These are phyloP conservation scores for Cataglyphis albicans DNA, from an alignment of 2,888 invertebrate genomes.

Conservation along the genomic window DNA sequence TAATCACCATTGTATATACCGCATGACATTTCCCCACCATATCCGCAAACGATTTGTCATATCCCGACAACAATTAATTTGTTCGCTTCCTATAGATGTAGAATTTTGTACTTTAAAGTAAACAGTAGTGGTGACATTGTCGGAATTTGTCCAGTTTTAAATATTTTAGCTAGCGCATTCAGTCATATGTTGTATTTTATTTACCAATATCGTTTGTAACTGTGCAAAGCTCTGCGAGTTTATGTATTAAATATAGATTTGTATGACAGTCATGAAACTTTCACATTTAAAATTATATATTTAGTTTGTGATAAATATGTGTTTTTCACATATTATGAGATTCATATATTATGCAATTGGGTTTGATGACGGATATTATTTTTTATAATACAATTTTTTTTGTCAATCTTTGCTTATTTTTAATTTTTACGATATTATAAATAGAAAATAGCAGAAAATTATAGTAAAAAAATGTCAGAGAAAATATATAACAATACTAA, in stretches of 20 bases:
- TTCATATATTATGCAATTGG: no score
- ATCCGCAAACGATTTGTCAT: constrained; percentile 20
- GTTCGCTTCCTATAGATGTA: neutral
- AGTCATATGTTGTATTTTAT: neutral
- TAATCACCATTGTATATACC: neutral
- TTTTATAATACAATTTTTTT: neutral
- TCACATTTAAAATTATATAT: neutral
- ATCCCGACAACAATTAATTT: constrained; percentile 10
- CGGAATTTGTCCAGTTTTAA: neutral
- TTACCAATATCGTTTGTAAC: neutral
- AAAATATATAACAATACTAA: neutral
- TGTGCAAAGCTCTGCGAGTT: neutral
- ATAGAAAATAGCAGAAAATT: neutral
- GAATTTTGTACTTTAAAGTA: neutral
- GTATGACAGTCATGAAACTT: neutral
- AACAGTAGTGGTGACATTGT: neutral
- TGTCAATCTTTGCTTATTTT: no score
- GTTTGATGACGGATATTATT: constrained; percentile 5
- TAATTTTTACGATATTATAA: neutral
- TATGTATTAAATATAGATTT: neutral
- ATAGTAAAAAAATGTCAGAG: neutral
- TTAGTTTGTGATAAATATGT: neutral
- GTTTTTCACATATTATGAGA: neutral
- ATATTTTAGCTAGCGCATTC: neutral
- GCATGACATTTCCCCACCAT: neutral